Evolutionary conservation across 2,797 vertebrate genomes (phyloP), one percentile per base, ranked within the genome.

Genomic region (Agapornis canus): DNA sequence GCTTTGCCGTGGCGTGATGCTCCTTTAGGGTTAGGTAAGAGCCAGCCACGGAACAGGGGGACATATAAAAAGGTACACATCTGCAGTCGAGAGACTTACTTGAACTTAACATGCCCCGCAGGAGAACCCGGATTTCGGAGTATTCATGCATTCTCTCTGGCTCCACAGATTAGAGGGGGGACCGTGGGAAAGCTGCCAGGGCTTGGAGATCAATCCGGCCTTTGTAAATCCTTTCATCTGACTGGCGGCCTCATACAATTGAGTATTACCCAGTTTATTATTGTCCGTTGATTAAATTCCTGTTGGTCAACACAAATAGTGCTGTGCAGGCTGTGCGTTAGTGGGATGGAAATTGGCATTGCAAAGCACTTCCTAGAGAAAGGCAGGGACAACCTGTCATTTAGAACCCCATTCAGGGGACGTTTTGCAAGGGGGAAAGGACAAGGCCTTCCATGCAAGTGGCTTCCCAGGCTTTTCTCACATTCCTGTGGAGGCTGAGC

Each of bases 151-250:
- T 82, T 94, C 81, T 87, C 76, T 88, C 68, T 68, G 81, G 86
- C 94, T 94, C 73, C 2, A 10, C 65, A 92, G 95, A 95, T 96
- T 93, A 96, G 89, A 87, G 73, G 82, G 76, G 76, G 75, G 91
- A 96, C 94, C 76, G 90, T 97, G 97, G 96, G 97, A 97, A 97
- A 96, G 92, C 89, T 96, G 96, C 96, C 97, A 97, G 94, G 95
- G 90, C 94, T 72, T 78, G 91, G 93, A 95, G 92, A 95, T 96
- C 96, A 97, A 96, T 95, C 92, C 95, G 75, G 94, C 78, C 91
- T 94, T 96, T 97, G 93, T 96, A 97, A 96, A 97, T 96, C 95
- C 95, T 93, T 96, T 97, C 96, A 95, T 96, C 95, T 96, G 94
- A 94, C 94, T 96, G 96, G 86, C 22, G 23, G 94, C 91, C 86